Conservation (phyloP, 2,797 vertebrate genomes). For the Galagoides demidoff region DNA sequence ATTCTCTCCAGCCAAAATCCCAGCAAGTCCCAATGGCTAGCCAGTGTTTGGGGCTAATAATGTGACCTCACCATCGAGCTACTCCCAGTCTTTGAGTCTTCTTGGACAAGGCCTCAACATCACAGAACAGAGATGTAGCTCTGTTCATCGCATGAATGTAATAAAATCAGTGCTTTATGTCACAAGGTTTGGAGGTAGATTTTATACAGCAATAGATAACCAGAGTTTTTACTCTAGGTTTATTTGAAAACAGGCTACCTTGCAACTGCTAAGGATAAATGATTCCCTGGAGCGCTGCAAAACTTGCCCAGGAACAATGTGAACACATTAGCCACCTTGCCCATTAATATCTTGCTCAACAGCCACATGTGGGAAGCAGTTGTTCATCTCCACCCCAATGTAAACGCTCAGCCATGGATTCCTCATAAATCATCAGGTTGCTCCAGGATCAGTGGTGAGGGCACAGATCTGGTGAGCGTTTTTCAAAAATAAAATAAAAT, state of each 20-base stretch:
- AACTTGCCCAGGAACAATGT: conserved; percentile 80
- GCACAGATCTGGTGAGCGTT: conserved; percentile 58
- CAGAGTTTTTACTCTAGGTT: conserved; percentile 68
- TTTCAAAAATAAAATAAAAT: conserved; percentile 73
- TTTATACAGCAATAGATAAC: not conserved
- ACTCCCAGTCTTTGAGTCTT: not conserved
- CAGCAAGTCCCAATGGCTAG: not conserved
- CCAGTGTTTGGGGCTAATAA: accelerated
- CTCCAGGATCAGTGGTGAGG: conserved; percentile 72
- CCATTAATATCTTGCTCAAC: conserved; percentile 80
- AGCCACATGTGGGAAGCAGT: conserved; percentile 79
- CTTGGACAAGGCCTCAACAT: not conserved
- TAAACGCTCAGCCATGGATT: conserved; percentile 77
- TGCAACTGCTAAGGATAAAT: conserved; percentile 81
- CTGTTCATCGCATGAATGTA: too few species aligned
- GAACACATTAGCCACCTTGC: conserved; percentile 82
- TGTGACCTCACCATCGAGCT: not conserved
- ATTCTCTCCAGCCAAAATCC: not conserved
- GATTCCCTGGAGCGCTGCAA: conserved; percentile 80
- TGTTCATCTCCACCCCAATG: conserved; percentile 71
- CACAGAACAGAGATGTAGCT: not conserved
- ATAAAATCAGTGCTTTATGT: not conserved
- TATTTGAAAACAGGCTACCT: conserved; percentile 75
- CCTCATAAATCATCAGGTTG: conserved; percentile 74
- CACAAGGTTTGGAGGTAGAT: not conserved